phyloP scores from a whole-genome alignment of 2,888 invertebrate genomes.

The Andrena minutula region DNA sequence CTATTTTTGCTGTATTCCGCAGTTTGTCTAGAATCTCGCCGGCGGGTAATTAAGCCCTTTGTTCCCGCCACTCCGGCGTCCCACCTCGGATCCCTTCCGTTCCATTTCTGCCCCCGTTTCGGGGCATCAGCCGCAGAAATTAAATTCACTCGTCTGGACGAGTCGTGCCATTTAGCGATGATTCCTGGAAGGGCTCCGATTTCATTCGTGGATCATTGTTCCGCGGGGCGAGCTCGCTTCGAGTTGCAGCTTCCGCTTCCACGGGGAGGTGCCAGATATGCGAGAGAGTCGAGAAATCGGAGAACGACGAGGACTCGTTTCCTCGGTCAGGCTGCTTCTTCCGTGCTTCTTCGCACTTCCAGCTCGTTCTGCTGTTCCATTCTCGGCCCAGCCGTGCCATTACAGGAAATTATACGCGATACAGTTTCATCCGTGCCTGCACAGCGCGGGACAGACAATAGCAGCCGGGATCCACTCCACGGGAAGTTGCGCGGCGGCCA shows the following conservation, averaged over 20 bases:
- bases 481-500: constrained; percentile 41
- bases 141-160: neutral
- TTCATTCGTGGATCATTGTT: neutral
- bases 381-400: constrained; percentile 28
- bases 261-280: too few relatives aligned
- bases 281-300: neutral
- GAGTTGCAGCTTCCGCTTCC: too few relatives aligned
- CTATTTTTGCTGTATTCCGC: constrained; percentile 46
- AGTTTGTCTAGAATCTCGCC: constrained; percentile 51
- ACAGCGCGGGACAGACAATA: constrained; percentile 41
- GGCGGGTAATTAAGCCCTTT: constrained; percentile 70
- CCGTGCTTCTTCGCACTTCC: neutral
- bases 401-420: constrained; percentile 37
- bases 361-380: constrained; percentile 10
- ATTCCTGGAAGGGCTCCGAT: neutral
- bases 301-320: neutral
- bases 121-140: constrained; percentile 8
- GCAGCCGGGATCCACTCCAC: constrained; percentile 28
- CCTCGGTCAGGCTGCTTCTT: neutral
- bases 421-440: constrained; percentile 35
- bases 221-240: neutral
- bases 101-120: constrained; percentile 2
- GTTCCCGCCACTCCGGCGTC: constrained; percentile 49
- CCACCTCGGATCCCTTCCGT: constrained; percentile 21
- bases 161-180: neutral